Base-by-base conservation (phyloP, 2,888 invertebrate species). In the Meganola albula region DNA sequence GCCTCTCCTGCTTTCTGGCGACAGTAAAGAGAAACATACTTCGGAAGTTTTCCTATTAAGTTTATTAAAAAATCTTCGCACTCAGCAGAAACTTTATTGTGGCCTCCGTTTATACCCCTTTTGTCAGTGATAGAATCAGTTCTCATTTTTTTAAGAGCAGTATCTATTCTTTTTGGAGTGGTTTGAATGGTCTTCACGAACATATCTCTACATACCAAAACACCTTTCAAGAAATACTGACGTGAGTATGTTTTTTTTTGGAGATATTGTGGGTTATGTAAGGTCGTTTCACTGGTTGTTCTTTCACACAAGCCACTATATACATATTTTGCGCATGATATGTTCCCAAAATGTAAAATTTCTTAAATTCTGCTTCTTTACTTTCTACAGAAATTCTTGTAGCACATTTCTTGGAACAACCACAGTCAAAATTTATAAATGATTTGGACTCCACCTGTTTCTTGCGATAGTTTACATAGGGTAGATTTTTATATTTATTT, bases 181-280 rank as follows among this genome's bases (percentile, higher is more conserved):
- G 38, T 41, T 18, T 44, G 31, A 16, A 44, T 14, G n/a, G 23
- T 35, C 21, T 40, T 40, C 4, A 38, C 26, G 23, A 38, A 44
- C 35, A 44, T 40, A n/a, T 38, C 29, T 10, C 30, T 31, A 26
- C 35, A 38, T 25, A 38, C 21, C 12, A 18, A 5, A 24, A 26
- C 12, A 13, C 26, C 34, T 16, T 30, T 22, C n/a, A 34, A 16
- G 11, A 30, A 30, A 21, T 36, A 36, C 14, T 31, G 27, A 4
- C 36, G 27, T 24, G 24, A 24, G 27, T 11, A 31, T 31, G 24
- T 12, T 22, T 21, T 27, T 18, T 27, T 14, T 10, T 27, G 0
- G 18, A 31, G 24, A 24, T 31, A 20, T 31, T 31, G 18, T 22
- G 26, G 14, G 32, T 23, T 2, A 24, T 12, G 10, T 24, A 24